These are phyloP conservation scores for Drosophila atripex DNA, from an alignment of 2,888 invertebrate species.

Conservation along the genomic window DNA sequence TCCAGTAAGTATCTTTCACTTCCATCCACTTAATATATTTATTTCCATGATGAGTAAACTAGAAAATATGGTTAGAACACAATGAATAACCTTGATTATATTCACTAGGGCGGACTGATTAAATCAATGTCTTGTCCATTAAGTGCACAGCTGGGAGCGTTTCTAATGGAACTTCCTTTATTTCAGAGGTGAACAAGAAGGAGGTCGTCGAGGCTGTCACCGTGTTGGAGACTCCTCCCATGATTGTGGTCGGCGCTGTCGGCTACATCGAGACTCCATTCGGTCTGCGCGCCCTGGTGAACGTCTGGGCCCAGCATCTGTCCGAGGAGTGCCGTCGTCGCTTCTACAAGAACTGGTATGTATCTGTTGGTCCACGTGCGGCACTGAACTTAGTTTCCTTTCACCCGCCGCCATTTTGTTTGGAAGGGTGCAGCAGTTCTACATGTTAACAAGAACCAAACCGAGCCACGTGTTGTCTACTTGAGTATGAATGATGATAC, in stretches of 20 bases:
- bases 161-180: slow-evolving; percentile 25
- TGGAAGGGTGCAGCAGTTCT: background rate
- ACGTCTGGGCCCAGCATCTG: slow-evolving; percentile 99
- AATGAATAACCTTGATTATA: slow-evolving; percentile 82
- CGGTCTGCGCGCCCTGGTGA: slow-evolving; percentile 96
- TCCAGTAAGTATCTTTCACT: slow-evolving; percentile 91
- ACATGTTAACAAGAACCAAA: background rate
- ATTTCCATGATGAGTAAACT: slow-evolving; percentile 81
- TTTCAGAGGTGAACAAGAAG: slow-evolving; percentile 98
- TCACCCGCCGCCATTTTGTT: slow-evolving; percentile 59
- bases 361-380: slow-evolving; percentile 46
- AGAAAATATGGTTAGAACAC: slow-evolving; percentile 82
- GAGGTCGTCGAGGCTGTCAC: slow-evolving; percentile 99
- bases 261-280: slow-evolving; percentile 99
- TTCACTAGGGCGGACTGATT: slow-evolving; percentile 85
- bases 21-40: too few relatives aligned
- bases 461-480: slow-evolving; percentile 53
- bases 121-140: background rate
- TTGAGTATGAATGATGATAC: slow-evolving; percentile 81
- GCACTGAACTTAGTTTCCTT: background rate
- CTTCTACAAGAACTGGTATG: slow-evolving; percentile 99
- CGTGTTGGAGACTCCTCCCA: slow-evolving; percentile 98
- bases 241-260: slow-evolving; percentile 98
- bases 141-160: background rate
- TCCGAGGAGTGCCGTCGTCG: slow-evolving; percentile 99